Evolutionary conservation across 2,888 invertebrate genomes (phyloP).

Genomic region (Cryptocephalus moraei): DNA sequence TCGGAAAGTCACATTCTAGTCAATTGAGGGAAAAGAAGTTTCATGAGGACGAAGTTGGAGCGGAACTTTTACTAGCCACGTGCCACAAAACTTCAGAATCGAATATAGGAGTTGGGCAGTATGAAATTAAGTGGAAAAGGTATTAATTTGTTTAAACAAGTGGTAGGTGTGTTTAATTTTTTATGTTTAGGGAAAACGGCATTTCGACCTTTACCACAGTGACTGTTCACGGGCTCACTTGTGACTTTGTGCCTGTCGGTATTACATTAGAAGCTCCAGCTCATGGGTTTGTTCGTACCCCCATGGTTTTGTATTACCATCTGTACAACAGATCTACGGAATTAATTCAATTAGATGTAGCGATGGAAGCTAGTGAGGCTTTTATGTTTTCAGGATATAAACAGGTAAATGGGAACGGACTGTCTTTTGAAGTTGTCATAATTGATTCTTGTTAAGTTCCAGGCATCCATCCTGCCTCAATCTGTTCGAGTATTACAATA

Average conservation of each 20-base stretch:
- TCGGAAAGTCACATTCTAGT: constrained; percentile 25
- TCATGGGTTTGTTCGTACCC: constrained; percentile 62
- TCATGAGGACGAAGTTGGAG: constrained; percentile 41
- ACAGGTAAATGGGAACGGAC: constrained; percentile 46
- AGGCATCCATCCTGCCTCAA: constrained; percentile 50
- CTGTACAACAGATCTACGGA: constrained; percentile 62
- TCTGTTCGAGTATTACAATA: constrained; percentile 55
- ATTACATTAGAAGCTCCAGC: constrained; percentile 58
- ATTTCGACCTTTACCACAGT: constrained; percentile 24
- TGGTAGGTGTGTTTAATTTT: background rate
- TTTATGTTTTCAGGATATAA: constrained; percentile 95
- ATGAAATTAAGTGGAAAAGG: constrained; percentile 48
- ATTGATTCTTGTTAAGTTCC: constrained; percentile 29
- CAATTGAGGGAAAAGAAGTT: constrained; percentile 37
- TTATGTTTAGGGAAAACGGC: constrained; percentile 24
- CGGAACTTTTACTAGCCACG: constrained; percentile 43
- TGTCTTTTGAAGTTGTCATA: no score
- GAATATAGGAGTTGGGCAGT: constrained; percentile 42
- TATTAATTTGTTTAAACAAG: constrained; percentile 19
- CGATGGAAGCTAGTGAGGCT: constrained; percentile 75
- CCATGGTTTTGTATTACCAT: constrained; percentile 59
- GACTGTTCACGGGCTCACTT: constrained; percentile 37
- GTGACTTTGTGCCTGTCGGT: constrained; percentile 52
- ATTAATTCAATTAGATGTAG: constrained; percentile 61
- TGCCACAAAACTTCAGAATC: constrained; percentile 35